These are phyloP conservation scores for Acanthopagrus latus DNA, from an alignment of 2,797 vertebrate species.

Conservation along the genomic window DNA sequence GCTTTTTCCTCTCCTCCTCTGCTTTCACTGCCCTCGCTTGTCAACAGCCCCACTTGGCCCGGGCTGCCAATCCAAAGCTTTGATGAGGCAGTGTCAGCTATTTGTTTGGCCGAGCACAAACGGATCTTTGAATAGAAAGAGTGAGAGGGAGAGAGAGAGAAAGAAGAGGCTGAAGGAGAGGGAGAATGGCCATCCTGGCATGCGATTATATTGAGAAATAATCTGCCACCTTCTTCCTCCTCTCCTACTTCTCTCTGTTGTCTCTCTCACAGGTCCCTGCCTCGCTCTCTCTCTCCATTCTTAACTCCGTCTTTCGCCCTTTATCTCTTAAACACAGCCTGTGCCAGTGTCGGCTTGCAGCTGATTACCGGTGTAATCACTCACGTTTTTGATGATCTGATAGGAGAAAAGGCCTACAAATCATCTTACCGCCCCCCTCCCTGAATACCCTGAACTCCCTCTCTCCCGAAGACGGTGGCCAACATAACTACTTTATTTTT, in stretches of 20 bases:
- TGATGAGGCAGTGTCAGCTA: slow-evolving; percentile 86
- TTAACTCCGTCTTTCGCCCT: slow-evolving; percentile 72
- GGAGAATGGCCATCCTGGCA: slow-evolving; percentile 72
- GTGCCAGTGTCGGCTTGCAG: slow-evolving; percentile 80
- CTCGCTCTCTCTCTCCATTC: slow-evolving; percentile 61
- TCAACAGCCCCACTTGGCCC: slow-evolving; percentile 86
- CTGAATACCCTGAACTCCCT: slow-evolving; percentile 66
- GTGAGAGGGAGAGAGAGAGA: slow-evolving; percentile 43
- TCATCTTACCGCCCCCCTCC: slow-evolving; percentile 79
- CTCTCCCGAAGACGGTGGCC: slow-evolving; percentile 65
- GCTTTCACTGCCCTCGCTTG: slow-evolving; percentile 81
- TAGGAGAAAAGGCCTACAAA: slow-evolving; percentile 81
- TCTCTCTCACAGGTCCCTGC: slow-evolving; percentile 70
- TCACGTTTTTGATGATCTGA: slow-evolving; percentile 86
- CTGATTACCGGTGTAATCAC: slow-evolving; percentile 85
- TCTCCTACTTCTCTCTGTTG: slow-evolving; percentile 63
- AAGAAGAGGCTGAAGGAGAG: slow-evolving; percentile 65
- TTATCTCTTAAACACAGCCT: slow-evolving; percentile 81
- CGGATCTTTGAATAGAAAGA: slow-evolving; percentile 76
- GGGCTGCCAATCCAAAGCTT: slow-evolving; percentile 79
- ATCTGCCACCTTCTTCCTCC: slow-evolving; percentile 83
- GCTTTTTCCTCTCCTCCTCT: slow-evolving; percentile 76
- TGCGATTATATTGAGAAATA: slow-evolving; percentile 77
- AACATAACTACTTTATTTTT: slow-evolving; percentile 76
- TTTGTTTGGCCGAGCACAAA: slow-evolving; percentile 82